Evolutionary conservation across 2,797 vertebrate species (phyloP).

Genomic region (Emys orbicularis): DNA sequence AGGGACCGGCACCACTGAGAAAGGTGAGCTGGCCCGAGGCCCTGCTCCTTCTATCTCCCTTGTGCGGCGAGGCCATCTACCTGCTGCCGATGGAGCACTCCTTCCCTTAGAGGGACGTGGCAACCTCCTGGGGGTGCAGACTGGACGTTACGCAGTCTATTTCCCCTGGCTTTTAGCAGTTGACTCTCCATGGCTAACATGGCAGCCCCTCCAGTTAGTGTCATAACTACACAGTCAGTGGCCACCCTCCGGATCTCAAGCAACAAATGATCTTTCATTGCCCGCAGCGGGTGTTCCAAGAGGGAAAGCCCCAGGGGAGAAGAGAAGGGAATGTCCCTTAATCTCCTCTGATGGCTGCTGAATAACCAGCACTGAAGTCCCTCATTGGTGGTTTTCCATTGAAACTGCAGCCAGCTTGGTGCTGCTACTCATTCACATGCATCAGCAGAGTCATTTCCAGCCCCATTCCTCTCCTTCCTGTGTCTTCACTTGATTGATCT

Average conservation of each 20-base stretch:
- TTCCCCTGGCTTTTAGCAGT: not conserved
- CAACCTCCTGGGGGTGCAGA: not conserved
- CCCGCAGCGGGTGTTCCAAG: not conserved
- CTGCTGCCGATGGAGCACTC: not conserved
- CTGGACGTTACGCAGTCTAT: not conserved
- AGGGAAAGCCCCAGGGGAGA: not conserved
- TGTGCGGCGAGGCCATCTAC: not conserved
- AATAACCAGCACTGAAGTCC: not conserved
- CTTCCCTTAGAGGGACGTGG: not conserved
- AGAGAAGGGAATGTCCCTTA: not conserved
- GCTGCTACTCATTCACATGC: not conserved
- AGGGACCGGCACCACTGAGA: conserved; percentile 89
- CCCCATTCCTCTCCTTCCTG: not conserved
- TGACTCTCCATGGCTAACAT: not conserved
- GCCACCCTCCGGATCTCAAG: not conserved
- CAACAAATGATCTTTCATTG: not conserved
- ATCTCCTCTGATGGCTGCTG: not conserved
- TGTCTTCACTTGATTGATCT: not conserved
- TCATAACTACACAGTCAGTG: too few species aligned
- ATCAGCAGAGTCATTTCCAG: not conserved
- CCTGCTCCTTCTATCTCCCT: not conserved
- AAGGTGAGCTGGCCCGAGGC: conserved; percentile 64
- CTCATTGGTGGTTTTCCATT: not conserved
- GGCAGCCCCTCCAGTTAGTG: not conserved
- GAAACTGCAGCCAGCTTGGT: not conserved